Conservation (phyloP, 2,113 vertebrate genomes). For the Lonchura striata region DNA sequence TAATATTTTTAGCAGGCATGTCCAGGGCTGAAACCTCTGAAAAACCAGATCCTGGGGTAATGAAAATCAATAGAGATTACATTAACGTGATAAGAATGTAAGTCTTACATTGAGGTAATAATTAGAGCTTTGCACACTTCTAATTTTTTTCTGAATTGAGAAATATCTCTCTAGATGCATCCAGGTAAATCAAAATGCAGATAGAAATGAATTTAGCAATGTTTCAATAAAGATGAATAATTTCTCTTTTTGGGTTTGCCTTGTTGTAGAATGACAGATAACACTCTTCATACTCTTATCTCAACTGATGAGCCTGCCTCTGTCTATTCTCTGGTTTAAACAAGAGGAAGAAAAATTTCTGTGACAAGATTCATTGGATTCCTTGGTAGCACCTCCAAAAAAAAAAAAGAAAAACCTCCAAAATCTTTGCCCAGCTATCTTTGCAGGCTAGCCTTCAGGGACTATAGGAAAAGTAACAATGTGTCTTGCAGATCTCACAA, state of each 20-base stretch:
- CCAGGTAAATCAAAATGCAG: not conserved
- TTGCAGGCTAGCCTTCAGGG: not conserved
- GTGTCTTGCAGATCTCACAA: not conserved
- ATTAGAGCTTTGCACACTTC: not conserved
- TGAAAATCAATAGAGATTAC: not conserved
- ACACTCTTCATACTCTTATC: not conserved
- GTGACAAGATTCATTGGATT: not conserved
- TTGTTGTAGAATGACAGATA: not conserved
- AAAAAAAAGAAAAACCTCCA: not conserved
- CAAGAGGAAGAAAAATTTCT: not conserved
- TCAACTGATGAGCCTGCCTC: not conserved
- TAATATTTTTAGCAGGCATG: not conserved
- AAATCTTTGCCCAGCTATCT: not conserved
- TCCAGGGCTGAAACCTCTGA: not conserved
- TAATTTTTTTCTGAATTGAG: not conserved
- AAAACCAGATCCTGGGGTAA: not conserved
- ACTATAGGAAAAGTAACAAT: not conserved
- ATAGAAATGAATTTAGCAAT: not conserved
- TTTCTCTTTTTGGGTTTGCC: not conserved
- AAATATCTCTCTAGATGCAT: not conserved
- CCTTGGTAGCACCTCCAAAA: not conserved
- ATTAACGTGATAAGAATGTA: not conserved
- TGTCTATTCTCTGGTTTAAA: not conserved
- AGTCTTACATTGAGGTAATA: not conserved
- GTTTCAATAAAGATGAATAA: not conserved